These are phyloP conservation scores for Hofmannophila pseudospretella DNA, from an alignment of 2,888 invertebrate genomes.

Conservation along the genomic window DNA sequence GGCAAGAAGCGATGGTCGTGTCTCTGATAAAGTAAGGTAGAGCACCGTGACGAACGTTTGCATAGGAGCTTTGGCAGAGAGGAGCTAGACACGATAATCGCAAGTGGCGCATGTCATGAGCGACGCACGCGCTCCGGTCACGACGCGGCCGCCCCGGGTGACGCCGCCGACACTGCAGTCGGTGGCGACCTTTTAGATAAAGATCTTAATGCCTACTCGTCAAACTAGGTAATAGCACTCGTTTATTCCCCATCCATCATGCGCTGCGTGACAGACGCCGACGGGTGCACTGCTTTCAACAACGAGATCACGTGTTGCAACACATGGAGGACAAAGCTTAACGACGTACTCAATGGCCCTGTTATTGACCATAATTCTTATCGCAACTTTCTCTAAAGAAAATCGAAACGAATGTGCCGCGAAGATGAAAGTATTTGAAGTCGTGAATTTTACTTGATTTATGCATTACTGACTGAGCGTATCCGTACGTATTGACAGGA, in stretches of 20 bases:
- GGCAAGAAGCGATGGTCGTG: constrained; percentile 3
- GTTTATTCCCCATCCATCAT: constrained; percentile 54
- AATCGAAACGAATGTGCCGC: constrained; percentile 12
- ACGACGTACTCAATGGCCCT: constrained; percentile 43
- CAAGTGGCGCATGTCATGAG: constrained; percentile 67
- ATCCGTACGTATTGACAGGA: too few species aligned
- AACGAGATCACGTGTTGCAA: constrained; percentile 42
- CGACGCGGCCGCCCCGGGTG: constrained; percentile 50
- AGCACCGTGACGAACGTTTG: constrained; percentile 34
- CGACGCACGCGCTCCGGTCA: constrained; percentile 64
- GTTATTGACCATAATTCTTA: constrained; percentile 33
- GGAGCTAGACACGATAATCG: constrained; percentile 55
- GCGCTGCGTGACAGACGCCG: constrained; percentile 39
- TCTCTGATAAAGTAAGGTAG: constrained; percentile 23
- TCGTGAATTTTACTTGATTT: constrained; percentile 2
- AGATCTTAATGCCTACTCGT: constrained; percentile 40
- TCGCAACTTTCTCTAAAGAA: constrained; percentile 18
- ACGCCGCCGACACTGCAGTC: constrained; percentile 29
- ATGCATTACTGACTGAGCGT: too few species aligned
- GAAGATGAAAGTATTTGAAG: constrained; percentile 2
- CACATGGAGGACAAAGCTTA: constrained; percentile 40
- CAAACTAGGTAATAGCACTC: constrained; percentile 49
- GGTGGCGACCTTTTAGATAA: constrained; percentile 38
- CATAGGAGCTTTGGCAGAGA: constrained; percentile 27
- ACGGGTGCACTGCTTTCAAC: constrained; percentile 40